phyloP scores from a whole-genome alignment of 2,113 vertebrate genomes.

The Geococcyx californianus region DNA sequence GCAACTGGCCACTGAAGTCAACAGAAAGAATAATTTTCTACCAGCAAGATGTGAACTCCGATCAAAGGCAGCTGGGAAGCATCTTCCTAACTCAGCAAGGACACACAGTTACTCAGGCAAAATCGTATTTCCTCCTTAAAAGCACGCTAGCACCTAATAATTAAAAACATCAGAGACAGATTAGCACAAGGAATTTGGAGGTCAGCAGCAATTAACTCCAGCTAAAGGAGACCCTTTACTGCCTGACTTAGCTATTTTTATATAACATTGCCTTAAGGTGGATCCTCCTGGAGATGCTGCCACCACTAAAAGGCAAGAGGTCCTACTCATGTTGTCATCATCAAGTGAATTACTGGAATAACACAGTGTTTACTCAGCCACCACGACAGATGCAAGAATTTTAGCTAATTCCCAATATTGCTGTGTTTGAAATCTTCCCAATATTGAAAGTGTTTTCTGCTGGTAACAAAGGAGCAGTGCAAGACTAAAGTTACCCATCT shows the following conservation, averaged over 20 bases:
- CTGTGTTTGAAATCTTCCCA: no score
- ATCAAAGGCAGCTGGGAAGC: background rate
- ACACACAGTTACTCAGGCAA: background rate
- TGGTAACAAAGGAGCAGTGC: background rate
- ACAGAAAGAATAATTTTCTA: background rate
- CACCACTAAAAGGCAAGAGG: background rate
- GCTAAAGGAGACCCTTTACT: background rate
- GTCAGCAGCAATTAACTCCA: background rate
- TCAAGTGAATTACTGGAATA: background rate
- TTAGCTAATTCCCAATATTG: background rate
- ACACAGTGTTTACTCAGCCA: background rate
- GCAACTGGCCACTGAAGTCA: background rate
- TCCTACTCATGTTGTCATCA: background rate
- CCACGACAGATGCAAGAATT: background rate
- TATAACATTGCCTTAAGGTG: background rate
- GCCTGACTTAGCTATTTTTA: fast-evolving
- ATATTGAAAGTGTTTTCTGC: background rate
- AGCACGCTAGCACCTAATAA: background rate
- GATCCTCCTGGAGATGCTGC: background rate
- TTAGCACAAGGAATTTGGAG: background rate
- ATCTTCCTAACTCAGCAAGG: background rate
- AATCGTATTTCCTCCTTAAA: background rate
- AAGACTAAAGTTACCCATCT: background rate
- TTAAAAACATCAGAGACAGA: background rate
- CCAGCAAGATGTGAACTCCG: background rate